Percentiles rank a stretch among this genome's conserved stretches.
phyloP scores from a whole-genome alignment of 2,113 vertebrate species.

The Gymnobelideus leadbeateri region DNA sequence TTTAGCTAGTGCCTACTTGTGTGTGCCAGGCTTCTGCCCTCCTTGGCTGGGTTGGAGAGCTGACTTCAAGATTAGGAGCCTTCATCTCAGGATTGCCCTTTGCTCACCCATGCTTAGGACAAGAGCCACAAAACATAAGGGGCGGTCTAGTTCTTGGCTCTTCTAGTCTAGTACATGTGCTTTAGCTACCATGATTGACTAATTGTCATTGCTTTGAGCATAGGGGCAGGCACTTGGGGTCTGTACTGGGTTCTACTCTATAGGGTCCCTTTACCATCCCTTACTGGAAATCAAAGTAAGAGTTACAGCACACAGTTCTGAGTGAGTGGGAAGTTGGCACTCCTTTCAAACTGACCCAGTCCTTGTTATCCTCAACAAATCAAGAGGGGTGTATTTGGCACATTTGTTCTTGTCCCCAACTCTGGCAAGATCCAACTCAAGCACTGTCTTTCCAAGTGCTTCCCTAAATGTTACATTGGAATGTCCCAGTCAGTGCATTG shows the following conservation, averaged over 20 bases:
- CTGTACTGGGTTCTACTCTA: background rate
- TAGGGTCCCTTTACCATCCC: background rate
- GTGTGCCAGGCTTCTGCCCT: background rate
- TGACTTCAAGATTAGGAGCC: background rate
- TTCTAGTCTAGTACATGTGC: background rate
- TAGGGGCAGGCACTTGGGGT: background rate
- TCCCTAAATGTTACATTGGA: too few species aligned
- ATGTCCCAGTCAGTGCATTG: background rate
- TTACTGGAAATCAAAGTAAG: background rate
- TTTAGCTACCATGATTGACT: background rate
- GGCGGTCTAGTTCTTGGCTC: background rate
- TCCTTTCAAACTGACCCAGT: background rate
- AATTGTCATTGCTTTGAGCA: background rate
- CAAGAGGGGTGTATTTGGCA: too few species aligned
- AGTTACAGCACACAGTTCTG: background rate
- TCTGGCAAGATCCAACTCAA: too few species aligned
- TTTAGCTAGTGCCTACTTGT: background rate
- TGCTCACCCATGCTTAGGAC: background rate
- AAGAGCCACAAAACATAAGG: background rate
- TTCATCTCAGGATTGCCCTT: background rate
- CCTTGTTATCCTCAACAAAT: background rate
- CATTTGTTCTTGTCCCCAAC: too few species aligned
- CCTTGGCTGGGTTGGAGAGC: background rate
- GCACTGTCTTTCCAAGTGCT: too few species aligned
- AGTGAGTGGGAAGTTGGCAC: background rate